Base-by-base conservation (phyloP, 2,113 vertebrate genomes). In the Microcebus tavaratra region DNA sequence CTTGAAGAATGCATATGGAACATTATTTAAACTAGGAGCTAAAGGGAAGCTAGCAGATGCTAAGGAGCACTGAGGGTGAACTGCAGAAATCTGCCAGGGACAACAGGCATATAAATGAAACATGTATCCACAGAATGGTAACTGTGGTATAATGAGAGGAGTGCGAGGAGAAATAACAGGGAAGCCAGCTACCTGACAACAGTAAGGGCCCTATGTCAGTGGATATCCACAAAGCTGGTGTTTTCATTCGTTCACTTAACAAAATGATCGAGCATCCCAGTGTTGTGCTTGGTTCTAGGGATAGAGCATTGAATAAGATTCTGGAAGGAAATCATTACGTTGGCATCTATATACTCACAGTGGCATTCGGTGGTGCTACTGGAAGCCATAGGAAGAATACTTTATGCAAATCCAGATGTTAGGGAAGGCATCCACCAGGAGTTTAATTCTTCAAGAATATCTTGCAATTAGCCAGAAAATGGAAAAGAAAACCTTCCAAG, bases 1-100 rank as follows among this genome's bases (percentile, higher is more conserved):
- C 96, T 94, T 97, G 96, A 97, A 97, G 95, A 97, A 90, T 97
- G 84, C 91, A 97, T 95, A 97, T 97, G 97, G 92, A 97, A 72
- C 87, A 92, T 91, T 95, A 97, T 96, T 97, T 96, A 97, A 98
- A 92, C 10, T 68, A 95, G 88, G 42, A 97, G 78, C 70, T 93
- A 80, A 79, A 85, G 34, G 83, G 80, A 97, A 88, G 67, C n/a
- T 81, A 63, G 80, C 96, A 97, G 97, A 97, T 98, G 95, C 76
- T 92, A 68, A 88, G 72, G 76, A 96, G 53, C 48, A 84, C 65
- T 57, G 68, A 87, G 63, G 53, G 65, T 59, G 72, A 97, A 75
- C 70, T 89, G 57, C 39, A 63, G 86, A 93, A 91, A 63, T 95
- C 86, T 97, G 39, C 65, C 70, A 83, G 91, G 75, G 80, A 94